These are phyloP conservation scores for Genyomyrus donnyi DNA, from an alignment of 2,113 vertebrate genomes.

Conservation along the genomic window DNA sequence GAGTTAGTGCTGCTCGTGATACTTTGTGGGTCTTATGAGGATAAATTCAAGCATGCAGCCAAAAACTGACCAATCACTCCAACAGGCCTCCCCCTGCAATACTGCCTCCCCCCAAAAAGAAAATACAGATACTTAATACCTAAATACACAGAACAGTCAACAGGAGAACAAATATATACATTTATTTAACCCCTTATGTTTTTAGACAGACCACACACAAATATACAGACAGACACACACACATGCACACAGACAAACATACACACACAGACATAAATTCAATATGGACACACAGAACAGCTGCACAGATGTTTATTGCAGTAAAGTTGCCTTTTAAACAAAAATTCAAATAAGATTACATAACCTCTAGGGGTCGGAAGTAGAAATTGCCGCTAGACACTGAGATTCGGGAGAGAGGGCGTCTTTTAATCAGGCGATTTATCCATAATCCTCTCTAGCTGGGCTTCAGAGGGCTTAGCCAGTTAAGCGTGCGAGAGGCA, in stretches of 20 bases:
- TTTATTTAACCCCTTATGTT: not conserved
- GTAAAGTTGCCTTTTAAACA: not conserved
- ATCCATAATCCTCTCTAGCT: conserved; percentile 17
- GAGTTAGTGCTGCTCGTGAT: not conserved
- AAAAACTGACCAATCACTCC: not conserved
- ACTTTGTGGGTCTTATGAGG: not conserved
- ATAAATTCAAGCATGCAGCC: not conserved
- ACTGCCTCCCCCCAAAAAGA: not conserved
- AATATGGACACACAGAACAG: not conserved
- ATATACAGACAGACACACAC: too few species aligned
- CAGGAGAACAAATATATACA: not conserved
- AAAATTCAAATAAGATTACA: not conserved
- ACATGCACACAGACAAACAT: too few species aligned
- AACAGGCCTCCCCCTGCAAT: not conserved
- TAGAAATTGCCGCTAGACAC: not conserved
- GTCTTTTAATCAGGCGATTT: not conserved
- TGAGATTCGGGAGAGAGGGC: not conserved
- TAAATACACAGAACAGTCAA: not conserved
- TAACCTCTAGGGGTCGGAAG: not conserved
- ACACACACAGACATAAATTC: not conserved
- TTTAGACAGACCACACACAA: not conserved
- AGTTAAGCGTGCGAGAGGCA: not conserved
- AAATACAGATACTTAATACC: not conserved
- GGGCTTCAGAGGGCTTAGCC: not conserved
- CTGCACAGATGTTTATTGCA: not conserved